Evolutionary conservation across 2,888 invertebrate genomes (phyloP).

Genomic region (Aethes cnicana): DNA sequence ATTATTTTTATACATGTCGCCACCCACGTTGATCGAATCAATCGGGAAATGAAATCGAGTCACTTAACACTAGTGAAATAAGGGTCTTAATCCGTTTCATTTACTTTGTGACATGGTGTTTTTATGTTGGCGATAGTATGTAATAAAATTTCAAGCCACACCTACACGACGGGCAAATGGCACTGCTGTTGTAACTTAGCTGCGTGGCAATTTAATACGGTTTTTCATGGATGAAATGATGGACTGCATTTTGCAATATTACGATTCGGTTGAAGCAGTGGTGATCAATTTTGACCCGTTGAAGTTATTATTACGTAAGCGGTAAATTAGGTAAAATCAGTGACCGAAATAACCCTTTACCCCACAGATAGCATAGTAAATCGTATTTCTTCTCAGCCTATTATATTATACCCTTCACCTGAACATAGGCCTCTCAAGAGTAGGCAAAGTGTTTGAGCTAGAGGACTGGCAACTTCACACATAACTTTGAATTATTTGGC

Average conservation of each 20-base stretch:
- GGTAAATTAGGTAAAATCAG: background rate
- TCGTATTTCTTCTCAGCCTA: too few relatives aligned
- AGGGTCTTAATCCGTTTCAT: slow-evolving; percentile 4
- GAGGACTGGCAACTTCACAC: too few relatives aligned
- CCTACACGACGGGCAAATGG: slow-evolving; percentile 27
- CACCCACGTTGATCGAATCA: slow-evolving; percentile 18
- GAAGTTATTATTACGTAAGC: background rate
- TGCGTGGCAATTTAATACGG: slow-evolving; percentile 24
- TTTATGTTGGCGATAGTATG: slow-evolving; percentile 22
- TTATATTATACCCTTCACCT: too few relatives aligned
- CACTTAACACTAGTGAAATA: background rate
- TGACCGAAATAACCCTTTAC: background rate
- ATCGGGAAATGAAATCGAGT: background rate
- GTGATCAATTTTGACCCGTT: slow-evolving; percentile 8
- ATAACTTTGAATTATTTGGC: too few relatives aligned
- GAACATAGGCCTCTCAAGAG: too few relatives aligned
- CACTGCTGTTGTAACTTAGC: slow-evolving; percentile 16
- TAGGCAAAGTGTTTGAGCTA: too few relatives aligned
- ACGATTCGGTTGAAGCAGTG: background rate
- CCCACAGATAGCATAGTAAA: background rate
- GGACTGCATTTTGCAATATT: slow-evolving; percentile 36
- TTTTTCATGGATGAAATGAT: slow-evolving; percentile 39
- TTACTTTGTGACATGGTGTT: background rate
- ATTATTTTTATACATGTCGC: slow-evolving; percentile 32
- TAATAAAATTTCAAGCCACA: slow-evolving; percentile 32